Conservation (phyloP, 35 echinoderm and acorn worm species). For the Heliocidaris tuberculata region DNA sequence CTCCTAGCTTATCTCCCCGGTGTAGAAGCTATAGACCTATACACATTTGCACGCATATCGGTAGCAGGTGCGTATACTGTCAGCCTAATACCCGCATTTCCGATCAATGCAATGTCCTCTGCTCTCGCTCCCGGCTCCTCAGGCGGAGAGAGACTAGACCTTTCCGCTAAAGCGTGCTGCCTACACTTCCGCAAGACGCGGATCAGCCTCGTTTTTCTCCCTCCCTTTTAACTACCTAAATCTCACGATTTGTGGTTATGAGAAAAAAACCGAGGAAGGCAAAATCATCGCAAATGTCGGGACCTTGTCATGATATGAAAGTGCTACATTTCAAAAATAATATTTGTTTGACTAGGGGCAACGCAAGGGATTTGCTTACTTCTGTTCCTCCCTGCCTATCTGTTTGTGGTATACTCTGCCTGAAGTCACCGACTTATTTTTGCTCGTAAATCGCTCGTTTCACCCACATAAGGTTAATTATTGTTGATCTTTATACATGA, state of each 20-base stretch:
- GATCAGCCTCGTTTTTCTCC: not conserved
- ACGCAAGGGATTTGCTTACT: not conserved
- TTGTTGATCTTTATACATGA: not conserved
- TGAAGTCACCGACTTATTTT: not conserved
- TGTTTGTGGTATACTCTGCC: not conserved
- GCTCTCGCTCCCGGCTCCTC: constrained; percentile 11
- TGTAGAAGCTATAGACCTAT: not conserved
- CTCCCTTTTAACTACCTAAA: not conserved
- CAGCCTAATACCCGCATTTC: constrained; percentile 21
- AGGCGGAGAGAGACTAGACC: constrained; percentile 10
- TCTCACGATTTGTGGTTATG: constrained; percentile 13
- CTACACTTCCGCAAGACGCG: constrained; percentile 7
- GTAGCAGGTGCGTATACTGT: constrained; percentile 8
- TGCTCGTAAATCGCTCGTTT: constrained; percentile 8
- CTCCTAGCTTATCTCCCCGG: not conserved
- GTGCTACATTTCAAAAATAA: constrained; percentile 35
- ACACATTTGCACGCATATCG: not conserved
- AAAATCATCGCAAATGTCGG: constrained; percentile 13
- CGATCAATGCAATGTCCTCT: constrained; percentile 11
- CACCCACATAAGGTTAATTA: constrained; percentile 17
- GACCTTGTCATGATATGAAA: constrained; percentile 32
- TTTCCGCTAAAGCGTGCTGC: constrained; percentile 22
- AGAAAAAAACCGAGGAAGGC: not conserved
- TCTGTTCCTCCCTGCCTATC: not conserved
- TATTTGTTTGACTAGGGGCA: constrained; percentile 32